These are phyloP conservation scores for Paralinhomoeus sp. DNA, from an alignment of 2,888 invertebrate species.

Conservation along the genomic window DNA sequence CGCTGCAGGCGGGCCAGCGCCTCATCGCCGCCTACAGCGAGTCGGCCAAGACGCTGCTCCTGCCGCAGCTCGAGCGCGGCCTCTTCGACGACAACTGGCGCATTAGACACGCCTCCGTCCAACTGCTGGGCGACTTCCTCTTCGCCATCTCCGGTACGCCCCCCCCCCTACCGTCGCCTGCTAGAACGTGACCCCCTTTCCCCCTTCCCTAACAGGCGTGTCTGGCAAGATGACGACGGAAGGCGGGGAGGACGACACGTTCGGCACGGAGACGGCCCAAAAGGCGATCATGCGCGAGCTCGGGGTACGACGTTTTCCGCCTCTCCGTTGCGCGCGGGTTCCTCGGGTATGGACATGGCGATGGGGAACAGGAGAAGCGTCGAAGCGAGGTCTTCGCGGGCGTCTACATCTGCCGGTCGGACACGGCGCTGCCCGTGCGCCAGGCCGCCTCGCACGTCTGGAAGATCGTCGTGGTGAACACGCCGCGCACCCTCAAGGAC, in stretches of 20 bases:
- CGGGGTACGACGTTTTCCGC: background rate
- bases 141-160: constrained; percentile 66
- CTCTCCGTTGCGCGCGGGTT: background rate
- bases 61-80: constrained; percentile 79
- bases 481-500: constrained; percentile 79
- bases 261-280: constrained; percentile 87
- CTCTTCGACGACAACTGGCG: constrained; percentile 97
- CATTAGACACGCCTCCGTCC: constrained; percentile 71
- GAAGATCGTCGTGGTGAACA: constrained; percentile 97
- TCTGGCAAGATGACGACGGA: constrained; percentile 98
- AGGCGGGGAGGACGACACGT: constrained; percentile 96
- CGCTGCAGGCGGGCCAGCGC: constrained; percentile 77
- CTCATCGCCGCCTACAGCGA: constrained; percentile 90
- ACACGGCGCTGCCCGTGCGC: constrained; percentile 81
- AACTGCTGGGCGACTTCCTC: constrained; percentile 72
- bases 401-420: constrained; percentile 76
- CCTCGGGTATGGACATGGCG: no score
- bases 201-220: constrained; percentile 37
- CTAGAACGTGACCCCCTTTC: background rate
- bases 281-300: constrained; percentile 17
- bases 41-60: constrained; percentile 48
- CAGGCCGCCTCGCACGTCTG: constrained; percentile 95
- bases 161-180: background rate
- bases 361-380: constrained; percentile 44
- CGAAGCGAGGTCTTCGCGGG: constrained; percentile 77